Base-by-base conservation (phyloP, 2,797 vertebrate species). In the Callimico goeldii region DNA sequence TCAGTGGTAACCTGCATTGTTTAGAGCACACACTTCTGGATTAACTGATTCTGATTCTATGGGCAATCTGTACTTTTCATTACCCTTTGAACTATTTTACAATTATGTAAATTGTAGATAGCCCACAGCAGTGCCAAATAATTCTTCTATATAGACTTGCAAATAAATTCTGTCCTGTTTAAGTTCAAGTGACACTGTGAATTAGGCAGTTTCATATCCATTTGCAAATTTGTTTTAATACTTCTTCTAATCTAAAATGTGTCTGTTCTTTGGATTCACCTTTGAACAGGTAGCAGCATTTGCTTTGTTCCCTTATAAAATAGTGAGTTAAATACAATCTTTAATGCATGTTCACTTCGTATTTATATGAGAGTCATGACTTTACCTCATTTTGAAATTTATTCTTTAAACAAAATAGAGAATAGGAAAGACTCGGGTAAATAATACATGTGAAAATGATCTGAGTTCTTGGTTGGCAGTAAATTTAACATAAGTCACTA, bases 321-420 rank as follows among this genome's bases (percentile, higher is more conserved):
- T 82, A 92, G 76, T 39, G 14, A 93, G 58, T 81, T 86, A 70
- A 89, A 96, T 90, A 94, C 94, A 89, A n/a, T 76, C 10, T 52
- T 94, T 88, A 91, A 30, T 50, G 11, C 33, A 57, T 95, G 43
- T 81, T 85, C 28, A 73, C 41, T 95, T 90, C 77, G 8, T 57
- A 61, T 72, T 72, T 96, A 79, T 70, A 39, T 57, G 64, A 83
- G 9, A 89, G 57, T 55, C 36, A 70, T 26, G 4, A 58, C 58
- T 97, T 96, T 61, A 39, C 30, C 36, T 96, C 72, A 92, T 67
- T 97, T 91, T 57, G 28, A 89, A 82, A 93, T 76, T 91, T 82
- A 46, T 24, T 7, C 50, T 96, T 91, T 81, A 94, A 94, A 94
- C 19, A 84, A 89, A 95, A 76, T 26, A 88, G 41, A 95, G 17